Evolutionary conservation across 1,140 invertebrate genomes (phyloP).

Genomic region (Trachelipus rathkii): DNA sequence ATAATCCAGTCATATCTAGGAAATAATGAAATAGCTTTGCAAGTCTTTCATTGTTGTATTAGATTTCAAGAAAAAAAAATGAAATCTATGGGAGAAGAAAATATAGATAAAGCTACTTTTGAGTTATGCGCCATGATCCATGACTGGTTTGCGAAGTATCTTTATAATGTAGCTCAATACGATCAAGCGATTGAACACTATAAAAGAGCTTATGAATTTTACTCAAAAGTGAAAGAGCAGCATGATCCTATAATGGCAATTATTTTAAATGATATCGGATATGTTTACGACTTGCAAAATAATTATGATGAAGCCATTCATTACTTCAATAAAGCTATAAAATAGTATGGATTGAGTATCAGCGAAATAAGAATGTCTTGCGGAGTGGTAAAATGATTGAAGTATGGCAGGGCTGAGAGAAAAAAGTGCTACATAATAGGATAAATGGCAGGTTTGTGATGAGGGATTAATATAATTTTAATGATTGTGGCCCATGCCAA

Average conservation of each 20-base stretch:
- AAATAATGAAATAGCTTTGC: conserved; percentile 62
- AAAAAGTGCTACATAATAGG: too few relatives aligned
- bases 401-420: neutral
- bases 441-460: too few relatives aligned
- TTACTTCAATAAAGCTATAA: neutral
- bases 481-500: too few relatives aligned
- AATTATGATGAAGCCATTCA: neutral
- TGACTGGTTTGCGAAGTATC: conserved; percentile 75
- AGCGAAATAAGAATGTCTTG: neutral
- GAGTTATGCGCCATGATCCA: conserved; percentile 64
- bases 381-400: neutral
- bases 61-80: conserved; percentile 56
- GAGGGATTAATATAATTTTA: too few relatives aligned
- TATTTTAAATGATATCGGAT: neutral
- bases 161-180: conserved; percentile 52
- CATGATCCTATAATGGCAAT: neutral
- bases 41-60: conserved; percentile 71
- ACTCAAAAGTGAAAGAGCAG: neutral
- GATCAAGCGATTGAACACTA: conserved; percentile 52
- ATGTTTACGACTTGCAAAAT: neutral
- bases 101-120: conserved; percentile 57
- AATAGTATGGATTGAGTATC: neutral
- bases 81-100: conserved; percentile 50
- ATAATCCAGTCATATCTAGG: conserved; percentile 56
- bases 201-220: neutral